Percentiles rank a stretch among this genome's conserved stretches.
Conservation (phyloP, 2,888 invertebrate genomes). For the Euzetes globulus region DNA sequence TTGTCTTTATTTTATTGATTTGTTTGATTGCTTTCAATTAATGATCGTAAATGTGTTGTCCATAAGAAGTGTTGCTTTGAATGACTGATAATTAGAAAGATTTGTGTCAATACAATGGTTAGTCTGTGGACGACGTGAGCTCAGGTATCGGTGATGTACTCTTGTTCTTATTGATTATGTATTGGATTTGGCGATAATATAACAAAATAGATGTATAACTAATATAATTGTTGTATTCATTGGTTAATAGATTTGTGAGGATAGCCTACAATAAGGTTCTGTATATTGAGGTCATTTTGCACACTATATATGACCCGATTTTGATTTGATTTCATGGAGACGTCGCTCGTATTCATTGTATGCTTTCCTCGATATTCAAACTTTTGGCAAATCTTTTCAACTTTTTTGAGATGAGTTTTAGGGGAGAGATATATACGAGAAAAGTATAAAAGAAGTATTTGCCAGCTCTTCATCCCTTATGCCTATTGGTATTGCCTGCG, state of each 20-base stretch:
- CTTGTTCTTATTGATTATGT: not conserved
- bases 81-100: not conserved
- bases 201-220: no score
- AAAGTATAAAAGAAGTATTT: not conserved
- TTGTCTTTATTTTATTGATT: not conserved
- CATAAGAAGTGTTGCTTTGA: not conserved
- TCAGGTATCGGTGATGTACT: not conserved
- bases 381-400: constrained; percentile 19
- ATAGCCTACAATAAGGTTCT: not conserved
- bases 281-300: constrained; percentile 10
- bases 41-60: not conserved
- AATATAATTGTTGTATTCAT: no score
- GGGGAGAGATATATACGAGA: not conserved
- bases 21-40: not conserved
- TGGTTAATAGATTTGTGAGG: not conserved
- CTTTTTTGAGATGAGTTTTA: not conserved
- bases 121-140: no score
- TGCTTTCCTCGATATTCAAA: constrained; percentile 13
- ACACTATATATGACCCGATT: constrained; percentile 19
- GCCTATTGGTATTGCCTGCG: not conserved
- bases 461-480: no score
- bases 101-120: not conserved
- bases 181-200: not conserved
- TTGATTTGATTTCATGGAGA: constrained; percentile 21
- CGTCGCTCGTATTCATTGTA: constrained; percentile 4